Evolutionary conservation across 2,113 vertebrate genomes (phyloP), one percentile per base, ranked within the genome.

Genomic region (Callocephalon fimbriatum): DNA sequence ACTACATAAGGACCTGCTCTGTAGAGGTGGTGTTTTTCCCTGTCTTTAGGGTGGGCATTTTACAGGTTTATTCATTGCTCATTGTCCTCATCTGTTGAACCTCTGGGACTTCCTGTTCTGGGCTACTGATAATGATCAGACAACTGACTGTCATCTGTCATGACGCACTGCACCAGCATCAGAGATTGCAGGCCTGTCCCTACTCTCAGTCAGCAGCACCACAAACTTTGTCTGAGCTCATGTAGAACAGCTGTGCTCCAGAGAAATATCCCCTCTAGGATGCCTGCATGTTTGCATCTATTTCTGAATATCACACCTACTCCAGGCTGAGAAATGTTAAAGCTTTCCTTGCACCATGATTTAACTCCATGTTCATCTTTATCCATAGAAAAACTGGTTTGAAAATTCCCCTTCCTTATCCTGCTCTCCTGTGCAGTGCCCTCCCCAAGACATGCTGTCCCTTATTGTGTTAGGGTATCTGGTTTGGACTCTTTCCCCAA

Each of bases 1-100:
- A 70, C 42, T 35, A 71, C 0, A 0, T 66, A 61, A 71, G 23
- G 27, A 56, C 31, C 9, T 6, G 8, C n/a, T 61, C 45, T 31
- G 8, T 17, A 47, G 75, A 45, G 20, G 7, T 15, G 13, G 27
- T 44, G 44, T 35, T 76, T 90, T 59, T 42, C 44, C 37, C n/a
- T 47, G n/a, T 37, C 29, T 51, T 40, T 23, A 4, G n/a, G 20
- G 32, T 56, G 16, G 12, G 42, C 45, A 15, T 51, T 90, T 45
- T 58, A 80, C 42, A 63, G 21, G 14, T 80, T 75, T 90, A 18
- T 62, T 62, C 11, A 19, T 63, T 63, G 20, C 19, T 81, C 23
- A 6, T 22, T 59, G 6, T 50, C 37, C 32, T 74, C 32, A 14
- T 25, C 21, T 70, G n/a, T 45, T 80, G 70, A 76, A 70, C 12